Evolutionary conservation across 2,888 invertebrate species (phyloP).

Genomic region (Campoplex capitator): DNA sequence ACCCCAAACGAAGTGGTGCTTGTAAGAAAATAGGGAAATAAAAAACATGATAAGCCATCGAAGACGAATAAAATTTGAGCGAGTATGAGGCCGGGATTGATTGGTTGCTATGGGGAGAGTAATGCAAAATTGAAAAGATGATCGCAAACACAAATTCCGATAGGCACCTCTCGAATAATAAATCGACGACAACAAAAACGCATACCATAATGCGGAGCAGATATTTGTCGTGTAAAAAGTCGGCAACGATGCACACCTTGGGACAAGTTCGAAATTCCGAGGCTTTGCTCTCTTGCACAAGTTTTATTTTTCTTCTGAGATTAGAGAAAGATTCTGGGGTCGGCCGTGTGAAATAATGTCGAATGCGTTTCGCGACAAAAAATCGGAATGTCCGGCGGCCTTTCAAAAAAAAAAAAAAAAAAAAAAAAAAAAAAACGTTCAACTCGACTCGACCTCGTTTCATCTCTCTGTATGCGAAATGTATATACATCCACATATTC

Average conservation of each 20-base stretch:
- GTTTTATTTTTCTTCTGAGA: constrained; percentile 72
- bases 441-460: constrained; percentile 11
- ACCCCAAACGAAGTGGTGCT: constrained; percentile 35
- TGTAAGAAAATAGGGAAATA: constrained; percentile 40
- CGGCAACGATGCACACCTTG: constrained; percentile 65
- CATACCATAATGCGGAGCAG: constrained; percentile 77
- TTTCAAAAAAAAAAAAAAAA: not conserved
- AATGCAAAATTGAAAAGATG: constrained; percentile 43
- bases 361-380: constrained; percentile 75
- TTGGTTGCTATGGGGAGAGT: constrained; percentile 62
- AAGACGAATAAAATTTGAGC: constrained; percentile 38
- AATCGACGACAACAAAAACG: constrained; percentile 77
- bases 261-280: constrained; percentile 69
- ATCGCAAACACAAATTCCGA: constrained; percentile 48
- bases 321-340: constrained; percentile 75
- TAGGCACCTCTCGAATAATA: constrained; percentile 74
- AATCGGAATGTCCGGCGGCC: constrained; percentile 71
- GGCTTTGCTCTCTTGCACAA: constrained; percentile 44
- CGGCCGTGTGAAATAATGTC: constrained; percentile 79
- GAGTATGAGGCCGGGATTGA: constrained; percentile 5
- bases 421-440: not conserved
- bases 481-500: not conserved
- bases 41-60: constrained; percentile 46
- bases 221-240: constrained; percentile 82
- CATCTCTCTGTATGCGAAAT: not conserved